These are phyloP conservation scores for Polylopha cassiicola DNA, from an alignment of 2,888 invertebrate genomes.

Conservation along the genomic window DNA sequence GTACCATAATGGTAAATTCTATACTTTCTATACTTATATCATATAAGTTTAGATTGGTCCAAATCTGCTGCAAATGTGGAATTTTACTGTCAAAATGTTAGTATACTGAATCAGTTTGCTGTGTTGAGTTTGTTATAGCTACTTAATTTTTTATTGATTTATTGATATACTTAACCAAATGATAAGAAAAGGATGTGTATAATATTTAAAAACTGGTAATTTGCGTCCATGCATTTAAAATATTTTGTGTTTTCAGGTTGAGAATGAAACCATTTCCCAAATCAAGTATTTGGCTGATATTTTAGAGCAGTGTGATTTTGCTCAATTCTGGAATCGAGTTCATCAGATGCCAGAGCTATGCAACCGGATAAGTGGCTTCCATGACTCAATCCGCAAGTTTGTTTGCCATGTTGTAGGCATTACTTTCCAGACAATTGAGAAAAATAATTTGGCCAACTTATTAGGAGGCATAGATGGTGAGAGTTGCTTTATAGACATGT, in stretches of 20 bases:
- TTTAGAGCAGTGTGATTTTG: slow-evolving; percentile 95
- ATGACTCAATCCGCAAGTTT: slow-evolving; percentile 96
- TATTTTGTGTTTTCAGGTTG: slow-evolving; percentile 82
- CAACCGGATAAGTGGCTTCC: slow-evolving; percentile 90
- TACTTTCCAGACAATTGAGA: slow-evolving; percentile 96
- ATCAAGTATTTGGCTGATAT: slow-evolving; percentile 94
- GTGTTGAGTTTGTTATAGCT: neutral
- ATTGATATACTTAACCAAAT: no score
- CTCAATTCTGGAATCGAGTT: slow-evolving; percentile 91
- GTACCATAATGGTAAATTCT: no score
- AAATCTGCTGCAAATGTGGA: no score
- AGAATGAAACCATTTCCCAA: slow-evolving; percentile 90
- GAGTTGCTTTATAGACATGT: slow-evolving; percentile 25
- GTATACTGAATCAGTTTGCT: no score
- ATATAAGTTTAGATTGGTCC: no score
- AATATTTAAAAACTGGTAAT: no score
- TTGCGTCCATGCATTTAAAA: no score
- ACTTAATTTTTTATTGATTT: no score
- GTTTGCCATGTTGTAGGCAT: slow-evolving; percentile 98
- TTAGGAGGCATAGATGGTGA: slow-evolving; percentile 93
- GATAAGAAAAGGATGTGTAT: no score
- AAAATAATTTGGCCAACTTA: slow-evolving; percentile 86
- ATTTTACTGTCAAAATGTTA: no score
- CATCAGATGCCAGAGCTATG: slow-evolving; percentile 86
- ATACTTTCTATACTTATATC: no score